Evolutionary conservation across 1,140 invertebrate species (phyloP).

Genomic region (Rhysida immarginata): DNA sequence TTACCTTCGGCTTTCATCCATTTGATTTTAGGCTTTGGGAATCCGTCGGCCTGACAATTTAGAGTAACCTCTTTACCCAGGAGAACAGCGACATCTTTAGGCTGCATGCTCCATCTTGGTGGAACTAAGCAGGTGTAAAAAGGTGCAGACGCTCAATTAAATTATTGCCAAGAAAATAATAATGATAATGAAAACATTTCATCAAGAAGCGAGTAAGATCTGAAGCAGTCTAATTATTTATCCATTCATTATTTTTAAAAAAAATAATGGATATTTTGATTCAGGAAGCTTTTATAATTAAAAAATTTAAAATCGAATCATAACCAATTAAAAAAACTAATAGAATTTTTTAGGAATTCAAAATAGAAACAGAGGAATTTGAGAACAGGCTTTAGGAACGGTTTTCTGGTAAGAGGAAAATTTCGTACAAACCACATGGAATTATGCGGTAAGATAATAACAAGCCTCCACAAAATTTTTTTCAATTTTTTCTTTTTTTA

Average conservation of each 20-base stretch:
- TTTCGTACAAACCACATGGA: slow-evolving; percentile 3
- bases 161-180: not conserved
- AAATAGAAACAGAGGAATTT: too few species aligned
- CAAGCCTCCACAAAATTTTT: slow-evolving; percentile 5
- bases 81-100: slow-evolving; percentile 67
- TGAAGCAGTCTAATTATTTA: not conserved
- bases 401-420: not conserved
- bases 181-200: not conserved
- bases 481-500: too few species aligned
- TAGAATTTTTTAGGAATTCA: too few species aligned
- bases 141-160: not conserved
- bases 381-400: too few species aligned
- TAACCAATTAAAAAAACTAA: too few species aligned
- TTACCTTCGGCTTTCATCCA: slow-evolving; percentile 94
- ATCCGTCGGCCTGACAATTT: slow-evolving; percentile 90
- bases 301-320: too few species aligned
- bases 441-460: not conserved
- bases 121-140: slow-evolving; percentile 48
- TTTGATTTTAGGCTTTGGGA: slow-evolving; percentile 81
- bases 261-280: too few species aligned
- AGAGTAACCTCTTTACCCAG: slow-evolving; percentile 69
- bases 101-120: slow-evolving; percentile 89
- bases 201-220: not conserved
- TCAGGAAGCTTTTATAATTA: too few species aligned
- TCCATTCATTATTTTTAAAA: too few species aligned